Conservation (phyloP, 2,888 invertebrate species). For the Platypus cylindrus region DNA sequence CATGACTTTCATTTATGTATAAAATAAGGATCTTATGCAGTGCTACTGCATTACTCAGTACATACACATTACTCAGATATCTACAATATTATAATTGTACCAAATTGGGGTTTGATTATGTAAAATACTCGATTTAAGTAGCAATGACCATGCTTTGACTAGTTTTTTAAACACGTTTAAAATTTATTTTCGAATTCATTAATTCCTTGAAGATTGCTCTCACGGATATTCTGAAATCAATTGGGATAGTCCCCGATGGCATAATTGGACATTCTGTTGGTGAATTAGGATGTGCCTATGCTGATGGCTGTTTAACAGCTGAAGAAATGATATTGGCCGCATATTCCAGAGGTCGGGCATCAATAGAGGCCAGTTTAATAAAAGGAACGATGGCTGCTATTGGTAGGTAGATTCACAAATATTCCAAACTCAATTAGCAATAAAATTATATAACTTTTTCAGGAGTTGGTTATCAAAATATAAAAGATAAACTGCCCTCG, state of each 20-base stretch:
- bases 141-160: too few relatives aligned
- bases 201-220: conserved; percentile 28
- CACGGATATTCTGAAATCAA: conserved; percentile 43
- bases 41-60: too few relatives aligned
- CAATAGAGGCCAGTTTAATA: conserved; percentile 55
- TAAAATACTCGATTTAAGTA: too few relatives aligned
- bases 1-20: too few relatives aligned
- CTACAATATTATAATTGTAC: too few relatives aligned
- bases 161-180: too few relatives aligned
- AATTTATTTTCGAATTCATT: not conserved
- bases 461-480: conserved; percentile 37
- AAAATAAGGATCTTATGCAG: too few relatives aligned
- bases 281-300: conserved; percentile 90
- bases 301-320: conserved; percentile 79
- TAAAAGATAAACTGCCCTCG: conserved; percentile 51
- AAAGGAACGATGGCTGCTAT: conserved; percentile 82
- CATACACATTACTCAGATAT: too few relatives aligned
- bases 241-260: conserved; percentile 56
- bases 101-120: too few relatives aligned
- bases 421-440: too few relatives aligned
- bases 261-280: conserved; percentile 87
- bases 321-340: conserved; percentile 78
- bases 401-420: too few relatives aligned
- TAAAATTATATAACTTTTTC: conserved; percentile 5
- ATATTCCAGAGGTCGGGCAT: conserved; percentile 69